Evolutionary conservation across 2,113 vertebrate species (phyloP).

Genomic region (Chauna torquata): DNA sequence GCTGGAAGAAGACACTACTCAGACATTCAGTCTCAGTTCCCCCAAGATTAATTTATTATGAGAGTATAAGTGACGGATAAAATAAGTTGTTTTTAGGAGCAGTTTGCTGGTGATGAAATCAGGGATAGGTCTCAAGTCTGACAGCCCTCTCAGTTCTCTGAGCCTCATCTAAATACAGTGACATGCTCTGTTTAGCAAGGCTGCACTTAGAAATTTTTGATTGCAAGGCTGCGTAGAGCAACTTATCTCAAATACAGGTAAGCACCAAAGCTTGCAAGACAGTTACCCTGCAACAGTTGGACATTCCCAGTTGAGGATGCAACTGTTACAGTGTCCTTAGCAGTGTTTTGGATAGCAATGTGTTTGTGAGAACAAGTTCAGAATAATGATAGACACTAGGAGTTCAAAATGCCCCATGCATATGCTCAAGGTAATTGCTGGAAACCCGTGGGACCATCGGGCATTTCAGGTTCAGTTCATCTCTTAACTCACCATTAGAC

Average conservation of each 20-base stretch:
- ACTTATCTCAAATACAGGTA: not conserved
- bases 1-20: not conserved
- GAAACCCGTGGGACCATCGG: not conserved
- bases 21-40: not conserved
- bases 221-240: rapidly evolving
- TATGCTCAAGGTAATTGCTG: not conserved
- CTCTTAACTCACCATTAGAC: not conserved
- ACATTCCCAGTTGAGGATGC: not conserved
- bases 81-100: not conserved
- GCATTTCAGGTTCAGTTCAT: not conserved
- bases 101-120: not conserved
- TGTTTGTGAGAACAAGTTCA: not conserved
- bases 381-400: not conserved
- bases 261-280: not conserved
- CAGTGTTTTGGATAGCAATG: rapidly evolving
- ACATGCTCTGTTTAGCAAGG: rapidly evolving
- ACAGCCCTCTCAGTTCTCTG: not conserved
- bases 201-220: too few relatives aligned
- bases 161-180: not conserved
- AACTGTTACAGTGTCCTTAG: not conserved
- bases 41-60: not conserved
- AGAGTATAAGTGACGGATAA: not conserved
- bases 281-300: rapidly evolving
- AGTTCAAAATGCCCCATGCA: not conserved
- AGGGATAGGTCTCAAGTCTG: not conserved